Base-by-base conservation (phyloP, 2,113 vertebrate genomes). In the Aythya baeri region DNA sequence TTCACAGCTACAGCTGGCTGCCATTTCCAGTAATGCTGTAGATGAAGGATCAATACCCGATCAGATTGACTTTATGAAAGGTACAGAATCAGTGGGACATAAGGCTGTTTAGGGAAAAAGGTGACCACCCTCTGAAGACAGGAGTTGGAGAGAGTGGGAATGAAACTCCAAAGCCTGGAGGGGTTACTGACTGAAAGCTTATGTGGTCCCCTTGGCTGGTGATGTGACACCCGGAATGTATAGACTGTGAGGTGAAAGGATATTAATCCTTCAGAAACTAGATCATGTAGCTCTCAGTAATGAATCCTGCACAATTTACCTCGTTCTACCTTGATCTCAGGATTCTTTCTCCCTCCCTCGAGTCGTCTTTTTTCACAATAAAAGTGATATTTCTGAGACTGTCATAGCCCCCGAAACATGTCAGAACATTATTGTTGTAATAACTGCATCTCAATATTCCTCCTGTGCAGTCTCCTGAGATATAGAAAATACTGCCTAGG, bases 1-100 rank as follows among this genome's bases (percentile, higher is more conserved):
- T 96, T 97, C 97, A 94, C 52, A 88, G 77, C 97, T 97, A 97
- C 97, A 97, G 96, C 98, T 98, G 97, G 97, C 96, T 96, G 96
- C 95, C 95, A 71, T 93, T 95, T 52, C 75, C 94, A 97, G 96
- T 96, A 83, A 94, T 73, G 87, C 89, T 84, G 22, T 7, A 3
- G 72, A 95, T 85, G 88, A 34, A n/a, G 88, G 96, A 97, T 97
- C 98, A 62, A 89, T 96, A 96, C 94, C 95, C 91, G 96, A 96
- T 89, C 94, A 89, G 78, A 86, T 81, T 88, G 25, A 9, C 57
- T 46, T 62, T 85, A 73, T 62, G 66, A 95, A 70, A 93, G 68
- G 65, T 83, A 67, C 89, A 52, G 81, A 81, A 91, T 65, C 88
- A 95, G 20, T 25, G 6, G 81, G 65, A 55, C 73, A 71, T 62